Evolutionary conservation across 2,888 invertebrate genomes (phyloP).

Genomic region (Itoplectis maculator): DNA sequence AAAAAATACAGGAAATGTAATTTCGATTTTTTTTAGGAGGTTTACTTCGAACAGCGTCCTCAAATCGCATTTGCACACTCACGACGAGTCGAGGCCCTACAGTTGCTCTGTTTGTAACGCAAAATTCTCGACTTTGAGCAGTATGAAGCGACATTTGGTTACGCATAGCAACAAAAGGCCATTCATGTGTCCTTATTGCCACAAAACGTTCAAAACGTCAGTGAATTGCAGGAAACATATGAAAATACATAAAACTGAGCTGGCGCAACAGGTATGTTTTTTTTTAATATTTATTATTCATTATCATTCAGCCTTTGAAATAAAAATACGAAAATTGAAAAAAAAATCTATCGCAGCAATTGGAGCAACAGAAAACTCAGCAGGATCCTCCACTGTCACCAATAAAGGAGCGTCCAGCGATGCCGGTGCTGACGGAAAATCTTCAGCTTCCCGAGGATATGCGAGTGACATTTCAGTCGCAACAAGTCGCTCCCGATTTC

Average conservation of each 20-base stretch:
- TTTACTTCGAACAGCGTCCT: constrained; percentile 87
- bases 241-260: constrained; percentile 86
- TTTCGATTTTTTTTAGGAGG: constrained; percentile 76
- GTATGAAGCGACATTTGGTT: constrained; percentile 83
- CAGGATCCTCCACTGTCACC: constrained; percentile 50
- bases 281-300: background rate
- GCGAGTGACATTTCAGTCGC: constrained; percentile 76
- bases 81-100: constrained; percentile 85
- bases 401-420: constrained; percentile 41
- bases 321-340: constrained; percentile 6
- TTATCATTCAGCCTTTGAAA: background rate
- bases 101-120: constrained; percentile 85
- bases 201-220: constrained; percentile 83
- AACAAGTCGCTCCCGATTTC: constrained; percentile 74
- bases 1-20: background rate
- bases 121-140: constrained; percentile 83
- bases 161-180: constrained; percentile 84
- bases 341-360: constrained; percentile 70
- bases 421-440: constrained; percentile 69
- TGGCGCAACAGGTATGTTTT: constrained; percentile 81
- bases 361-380: constrained; percentile 75
- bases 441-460: constrained; percentile 71
- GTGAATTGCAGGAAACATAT: constrained; percentile 89
- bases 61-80: constrained; percentile 86
- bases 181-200: constrained; percentile 83